Conservation (phyloP, 2,113 vertebrate species). For the Pitta sordida region DNA sequence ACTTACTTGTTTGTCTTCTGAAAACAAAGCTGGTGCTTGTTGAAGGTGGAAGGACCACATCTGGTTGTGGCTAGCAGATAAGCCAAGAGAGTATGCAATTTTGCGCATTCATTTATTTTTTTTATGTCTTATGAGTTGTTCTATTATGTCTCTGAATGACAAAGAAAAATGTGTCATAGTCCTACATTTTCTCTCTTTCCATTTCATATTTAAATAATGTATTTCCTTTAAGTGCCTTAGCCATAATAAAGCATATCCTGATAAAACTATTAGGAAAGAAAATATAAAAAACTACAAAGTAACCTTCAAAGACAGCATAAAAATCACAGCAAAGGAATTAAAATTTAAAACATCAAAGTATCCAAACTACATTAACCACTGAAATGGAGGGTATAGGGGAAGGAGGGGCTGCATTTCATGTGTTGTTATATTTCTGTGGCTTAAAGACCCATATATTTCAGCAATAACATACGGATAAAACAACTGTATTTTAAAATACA, state of each 20-base stretch:
- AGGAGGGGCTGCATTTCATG: not conserved
- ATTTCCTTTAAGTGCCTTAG: slow-evolving; percentile 30
- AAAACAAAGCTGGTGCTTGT: slow-evolving; percentile 1
- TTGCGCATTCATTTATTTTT: not conserved
- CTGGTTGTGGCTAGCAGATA: slow-evolving; percentile 2
- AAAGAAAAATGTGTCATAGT: not conserved
- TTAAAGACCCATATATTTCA: slow-evolving; percentile 17
- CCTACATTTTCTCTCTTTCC: slow-evolving; percentile 5
- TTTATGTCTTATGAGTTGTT: not conserved
- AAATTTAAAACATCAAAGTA: slow-evolving; percentile 64
- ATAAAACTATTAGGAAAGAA: slow-evolving; percentile 54
- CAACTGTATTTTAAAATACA: slow-evolving; percentile 33
- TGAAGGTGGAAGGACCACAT: not conserved
- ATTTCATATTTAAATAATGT: slow-evolving; percentile 48
- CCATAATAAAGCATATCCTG: slow-evolving; percentile 15
- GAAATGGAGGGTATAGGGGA: not conserved
- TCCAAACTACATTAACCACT: slow-evolving; percentile 17
- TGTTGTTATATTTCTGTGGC: not conserved
- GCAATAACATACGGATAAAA: slow-evolving; percentile 14
- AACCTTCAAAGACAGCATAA: slow-evolving; percentile 59
- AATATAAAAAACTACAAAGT: slow-evolving; percentile 54
- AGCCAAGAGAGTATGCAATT: not conserved
- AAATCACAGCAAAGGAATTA: slow-evolving; percentile 66
- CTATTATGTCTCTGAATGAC: not conserved
- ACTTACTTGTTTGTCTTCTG: not conserved